phyloP scores from a whole-genome alignment of 1,140 invertebrate genomes.

The Procambarus virginalis region DNA sequence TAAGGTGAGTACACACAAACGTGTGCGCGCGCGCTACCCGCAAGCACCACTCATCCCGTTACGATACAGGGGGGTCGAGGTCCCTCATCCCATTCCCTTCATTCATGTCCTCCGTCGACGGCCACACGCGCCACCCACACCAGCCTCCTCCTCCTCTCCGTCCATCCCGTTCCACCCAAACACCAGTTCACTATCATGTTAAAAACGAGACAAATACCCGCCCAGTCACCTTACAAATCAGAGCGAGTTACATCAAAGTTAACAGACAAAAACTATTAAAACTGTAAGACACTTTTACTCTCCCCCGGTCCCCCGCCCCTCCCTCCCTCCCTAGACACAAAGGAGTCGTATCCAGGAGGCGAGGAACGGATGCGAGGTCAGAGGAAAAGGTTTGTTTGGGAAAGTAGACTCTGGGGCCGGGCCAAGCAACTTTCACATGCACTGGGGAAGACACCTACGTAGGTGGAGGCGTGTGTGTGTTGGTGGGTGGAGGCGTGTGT shows the following conservation, averaged over 20 bases:
- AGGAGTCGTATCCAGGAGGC: constrained; percentile 7
- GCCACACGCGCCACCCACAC: neutral
- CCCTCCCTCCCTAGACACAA: neutral
- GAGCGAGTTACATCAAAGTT: too few species aligned
- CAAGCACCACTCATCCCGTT: constrained; percentile 3
- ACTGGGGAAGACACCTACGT: neutral
- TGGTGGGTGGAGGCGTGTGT: too few species aligned
- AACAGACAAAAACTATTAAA: too few species aligned
- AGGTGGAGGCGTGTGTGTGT: neutral
- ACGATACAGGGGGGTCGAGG: constrained; percentile 34
- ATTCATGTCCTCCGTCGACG: neutral
- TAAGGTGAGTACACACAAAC: neutral
- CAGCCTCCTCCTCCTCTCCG: neutral
- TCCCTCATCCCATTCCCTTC: constrained; percentile 22
- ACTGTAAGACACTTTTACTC: too few species aligned
- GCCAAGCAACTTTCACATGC: constrained; percentile 31
- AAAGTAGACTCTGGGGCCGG: constrained; percentile 33
- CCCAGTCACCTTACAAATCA: too few species aligned
- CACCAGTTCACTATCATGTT: too few species aligned
- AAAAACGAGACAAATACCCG: too few species aligned
- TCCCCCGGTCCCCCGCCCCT: neutral
- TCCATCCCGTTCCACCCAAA: too few species aligned
- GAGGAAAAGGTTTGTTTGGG: constrained; percentile 38
- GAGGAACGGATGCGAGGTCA: constrained; percentile 31
- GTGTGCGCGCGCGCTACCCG: neutral